Evolutionary conservation across 2,888 invertebrate species (phyloP), one percentile per base, ranked within the genome.

Genomic region (Drosophila antonietae): DNA sequence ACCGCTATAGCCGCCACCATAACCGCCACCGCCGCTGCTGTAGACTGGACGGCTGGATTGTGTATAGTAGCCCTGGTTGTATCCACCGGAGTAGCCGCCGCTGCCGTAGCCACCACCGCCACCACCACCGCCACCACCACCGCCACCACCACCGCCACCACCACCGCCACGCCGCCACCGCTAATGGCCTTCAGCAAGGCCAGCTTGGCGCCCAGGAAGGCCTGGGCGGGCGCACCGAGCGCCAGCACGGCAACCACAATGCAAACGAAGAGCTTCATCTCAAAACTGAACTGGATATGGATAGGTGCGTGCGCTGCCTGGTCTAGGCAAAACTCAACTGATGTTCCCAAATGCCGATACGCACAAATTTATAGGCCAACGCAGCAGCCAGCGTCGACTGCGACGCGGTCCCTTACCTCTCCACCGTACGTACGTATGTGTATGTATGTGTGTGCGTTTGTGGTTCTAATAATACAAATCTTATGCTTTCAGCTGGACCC

Each of bases 341-440:
- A 90, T 91, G 68, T 66, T 71, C 77, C 75, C 78, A 74, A 67
- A 68, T 72, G 65, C 37, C 72, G 70, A 61, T 79, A 81, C 87
- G 79, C 88, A 89, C 87, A 89, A 90, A 91, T 91, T 91, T 91
- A 91, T 91, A 91, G 83, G 74, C 86, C 77, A 83, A 75, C 68
- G 55, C 49, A 69, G 63, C 64, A 39, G 75, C 44, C 64, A 31
- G 15, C 63, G 18, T 46, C 55, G 44, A 15, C 44, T 33, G 28
- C 35, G 43, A 20, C 51, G 31, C 49, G 49, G 49, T 61, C 59
- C 53, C 28, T 59, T 58, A 39, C 23, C 28, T 12, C 28, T 15
- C 28, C 47, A 9, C 28, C 20, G 39, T 23, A 35, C 47, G 49
- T 47, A 35, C 49, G 49, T 55, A 35, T 20, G 46, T 52, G 49